Evolutionary conservation across 2,113 vertebrate genomes (phyloP), one percentile per base, ranked within the genome.

Genomic region (Heteronetta atricapilla): DNA sequence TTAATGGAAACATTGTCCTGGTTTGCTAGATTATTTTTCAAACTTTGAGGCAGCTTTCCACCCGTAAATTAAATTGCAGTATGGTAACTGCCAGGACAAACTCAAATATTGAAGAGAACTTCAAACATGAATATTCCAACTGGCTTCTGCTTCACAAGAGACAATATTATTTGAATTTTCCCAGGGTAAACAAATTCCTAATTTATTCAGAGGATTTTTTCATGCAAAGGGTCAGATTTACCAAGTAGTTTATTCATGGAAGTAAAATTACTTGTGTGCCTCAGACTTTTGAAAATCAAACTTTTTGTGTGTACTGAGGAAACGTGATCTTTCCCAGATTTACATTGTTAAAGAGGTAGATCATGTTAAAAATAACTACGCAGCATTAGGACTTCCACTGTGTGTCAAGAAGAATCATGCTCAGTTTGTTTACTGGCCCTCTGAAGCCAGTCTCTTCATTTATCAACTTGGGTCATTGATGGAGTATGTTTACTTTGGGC

Each of bases 131-230:
- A 38, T 93, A 93, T 50, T 92, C 29, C 42, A 78, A 29, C 6
- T 33, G 66, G 56, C 44, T 88, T 75, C 15, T 85, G 33, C 82
- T 88, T 96, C 0, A 0, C 40, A 85, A 91, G 88, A 50, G 77
- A 88, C 78, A 89, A 79, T 83, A 82, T 68, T 93, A 89, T 84
- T 95, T 84, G 64, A 96, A 70, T 72, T 77, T 97, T 90, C 63
- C 82, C 84, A 55, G 46, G 68, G 56, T 89, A 97, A 73, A 75
- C 85, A 90, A 93, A 93, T 91, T 88, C 46, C 64, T 90, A 82
- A 86, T 94, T 93, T 96, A 94, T 90, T 97, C 17, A 11, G 28
- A 82, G 33, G 92, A 92, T 77, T 90, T 95, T 89, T 90, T 95
- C 13, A 76, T 66, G 19, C 62, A 72, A 90, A 82, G 60, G 36